phyloP scores from a whole-genome alignment of 2,797 vertebrate genomes.

The Cetoscarus ocellatus region DNA sequence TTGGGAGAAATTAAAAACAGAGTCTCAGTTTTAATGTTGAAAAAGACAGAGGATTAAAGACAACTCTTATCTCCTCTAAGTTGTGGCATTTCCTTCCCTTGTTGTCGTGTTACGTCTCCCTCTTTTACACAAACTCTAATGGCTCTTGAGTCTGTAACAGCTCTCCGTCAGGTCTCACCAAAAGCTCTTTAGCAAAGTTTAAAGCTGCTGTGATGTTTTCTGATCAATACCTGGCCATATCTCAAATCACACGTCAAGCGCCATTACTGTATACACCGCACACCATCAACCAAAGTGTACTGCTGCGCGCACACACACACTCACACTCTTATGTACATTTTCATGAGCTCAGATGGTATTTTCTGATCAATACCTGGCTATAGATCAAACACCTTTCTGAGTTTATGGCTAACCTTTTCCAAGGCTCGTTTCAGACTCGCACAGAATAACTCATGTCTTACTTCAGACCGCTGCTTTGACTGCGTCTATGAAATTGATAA shows the following conservation, averaged over 20 bases:
- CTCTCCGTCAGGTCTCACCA: slow-evolving; percentile 69
- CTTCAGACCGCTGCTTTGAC: slow-evolving; percentile 69
- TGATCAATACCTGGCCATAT: slow-evolving; percentile 78
- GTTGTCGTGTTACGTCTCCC: slow-evolving; percentile 8
- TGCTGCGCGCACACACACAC: slow-evolving; percentile 12
- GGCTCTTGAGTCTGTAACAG: slow-evolving; percentile 66
- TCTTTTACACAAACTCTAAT: slow-evolving; percentile 62
- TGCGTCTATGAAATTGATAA: slow-evolving; percentile 78
- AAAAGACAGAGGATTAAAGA: neutral
- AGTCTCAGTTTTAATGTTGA: too few relatives aligned
- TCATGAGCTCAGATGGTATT: slow-evolving; percentile 74
- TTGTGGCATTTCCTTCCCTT: neutral
- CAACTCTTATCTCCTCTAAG: neutral
- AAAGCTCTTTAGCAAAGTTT: slow-evolving; percentile 78
- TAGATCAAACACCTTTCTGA: slow-evolving; percentile 79
- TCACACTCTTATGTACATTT: slow-evolving; percentile 55
- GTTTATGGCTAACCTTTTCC: slow-evolving; percentile 75
- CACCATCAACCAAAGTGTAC: slow-evolving; percentile 49
- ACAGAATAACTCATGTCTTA: slow-evolving; percentile 73
- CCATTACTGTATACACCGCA: slow-evolving; percentile 63
- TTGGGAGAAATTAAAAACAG: too few relatives aligned
- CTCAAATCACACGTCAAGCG: slow-evolving; percentile 73
- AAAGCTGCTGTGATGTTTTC: slow-evolving; percentile 72
- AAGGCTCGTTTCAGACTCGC: slow-evolving; percentile 71
- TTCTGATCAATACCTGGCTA: slow-evolving; percentile 82